Evolutionary conservation across 2,888 invertebrate species (phyloP).

Genomic region (Volucella inflata): DNA sequence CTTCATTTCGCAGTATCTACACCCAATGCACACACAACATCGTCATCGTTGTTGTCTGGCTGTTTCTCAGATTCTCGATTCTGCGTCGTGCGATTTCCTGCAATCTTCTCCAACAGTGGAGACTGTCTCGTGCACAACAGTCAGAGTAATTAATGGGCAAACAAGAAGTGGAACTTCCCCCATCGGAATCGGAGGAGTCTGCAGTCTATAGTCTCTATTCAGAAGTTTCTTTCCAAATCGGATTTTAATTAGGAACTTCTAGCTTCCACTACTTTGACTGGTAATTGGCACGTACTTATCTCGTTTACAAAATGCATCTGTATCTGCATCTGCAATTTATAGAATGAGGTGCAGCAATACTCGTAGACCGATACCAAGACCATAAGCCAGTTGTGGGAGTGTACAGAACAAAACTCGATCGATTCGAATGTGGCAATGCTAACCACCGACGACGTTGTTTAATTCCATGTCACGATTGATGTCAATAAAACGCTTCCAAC

Average conservation of each 20-base stretch:
- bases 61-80: conserved; percentile 63
- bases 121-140: conserved; percentile 16
- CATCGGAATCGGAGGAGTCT: conserved; percentile 23
- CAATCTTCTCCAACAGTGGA: conserved; percentile 39
- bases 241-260: conserved; percentile 67
- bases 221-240: conserved; percentile 53
- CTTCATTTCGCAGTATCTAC: conserved; percentile 36
- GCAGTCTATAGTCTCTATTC: too few relatives aligned
- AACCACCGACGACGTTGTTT: conserved; percentile 42
- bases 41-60: conserved; percentile 48
- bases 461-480: conserved; percentile 67
- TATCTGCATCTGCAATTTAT: conserved; percentile 17
- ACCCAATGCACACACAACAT: conserved; percentile 35
- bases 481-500: conserved; percentile 46
- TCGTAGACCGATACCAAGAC: neutral
- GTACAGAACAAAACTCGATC: conserved; percentile 51
- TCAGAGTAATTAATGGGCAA: conserved; percentile 65
- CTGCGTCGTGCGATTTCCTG: conserved; percentile 62
- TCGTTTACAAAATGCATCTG: conserved; percentile 33
- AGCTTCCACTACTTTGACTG: conserved; percentile 23
- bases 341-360: conserved; percentile 4
- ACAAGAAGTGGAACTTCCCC: conserved; percentile 70
- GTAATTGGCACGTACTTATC: conserved; percentile 57
- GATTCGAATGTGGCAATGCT: conserved; percentile 60
- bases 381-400: conserved; percentile 49